Conservation (phyloP, 1,140 invertebrate species). For the Drosophila sp. region DNA sequence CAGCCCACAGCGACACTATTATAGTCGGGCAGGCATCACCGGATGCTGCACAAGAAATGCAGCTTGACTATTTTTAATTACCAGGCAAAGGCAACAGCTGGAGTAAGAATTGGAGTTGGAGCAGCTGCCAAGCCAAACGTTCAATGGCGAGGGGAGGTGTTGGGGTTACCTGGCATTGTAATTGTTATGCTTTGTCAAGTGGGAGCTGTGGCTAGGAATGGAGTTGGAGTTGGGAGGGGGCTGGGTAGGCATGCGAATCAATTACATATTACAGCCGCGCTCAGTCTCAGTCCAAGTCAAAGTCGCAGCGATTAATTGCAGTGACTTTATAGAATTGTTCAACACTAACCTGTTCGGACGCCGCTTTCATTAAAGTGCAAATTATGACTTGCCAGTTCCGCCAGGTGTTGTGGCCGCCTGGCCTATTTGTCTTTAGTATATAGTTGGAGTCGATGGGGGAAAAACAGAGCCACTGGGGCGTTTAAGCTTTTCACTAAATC, state of each 20-base stretch:
- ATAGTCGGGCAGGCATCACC: slow-evolving; percentile 39
- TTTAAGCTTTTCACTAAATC: slow-evolving; percentile 16
- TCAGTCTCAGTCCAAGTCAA: slow-evolving; percentile 35
- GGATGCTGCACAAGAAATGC: slow-evolving; percentile 75
- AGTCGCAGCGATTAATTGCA: slow-evolving; percentile 75
- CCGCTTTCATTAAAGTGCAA: slow-evolving; percentile 81
- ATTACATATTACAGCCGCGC: slow-evolving; percentile 64
- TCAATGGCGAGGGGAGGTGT: slow-evolving; percentile 26
- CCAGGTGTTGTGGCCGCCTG: slow-evolving; percentile 75
- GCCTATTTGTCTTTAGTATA: slow-evolving; percentile 74
- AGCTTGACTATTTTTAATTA: slow-evolving; percentile 81
- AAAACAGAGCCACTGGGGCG: slow-evolving; percentile 8
- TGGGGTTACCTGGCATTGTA: slow-evolving; percentile 51
- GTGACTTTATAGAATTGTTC: slow-evolving; percentile 71
- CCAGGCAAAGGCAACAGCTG: slow-evolving; percentile 59
- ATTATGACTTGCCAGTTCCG: slow-evolving; percentile 80
- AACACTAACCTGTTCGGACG: slow-evolving; percentile 65
- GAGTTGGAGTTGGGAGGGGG: background rate
- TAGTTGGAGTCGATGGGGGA: slow-evolving; percentile 19
- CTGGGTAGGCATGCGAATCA: slow-evolving; percentile 66
- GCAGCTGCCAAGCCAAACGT: slow-evolving; percentile 31
- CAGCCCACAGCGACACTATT: slow-evolving; percentile 40
- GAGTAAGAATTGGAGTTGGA: slow-evolving; percentile 19
- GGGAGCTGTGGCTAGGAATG: slow-evolving; percentile 26
- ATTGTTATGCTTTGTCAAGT: slow-evolving; percentile 73